phyloP scores from a whole-genome alignment of 1,140 invertebrate genomes.

The Papilio machaon region DNA sequence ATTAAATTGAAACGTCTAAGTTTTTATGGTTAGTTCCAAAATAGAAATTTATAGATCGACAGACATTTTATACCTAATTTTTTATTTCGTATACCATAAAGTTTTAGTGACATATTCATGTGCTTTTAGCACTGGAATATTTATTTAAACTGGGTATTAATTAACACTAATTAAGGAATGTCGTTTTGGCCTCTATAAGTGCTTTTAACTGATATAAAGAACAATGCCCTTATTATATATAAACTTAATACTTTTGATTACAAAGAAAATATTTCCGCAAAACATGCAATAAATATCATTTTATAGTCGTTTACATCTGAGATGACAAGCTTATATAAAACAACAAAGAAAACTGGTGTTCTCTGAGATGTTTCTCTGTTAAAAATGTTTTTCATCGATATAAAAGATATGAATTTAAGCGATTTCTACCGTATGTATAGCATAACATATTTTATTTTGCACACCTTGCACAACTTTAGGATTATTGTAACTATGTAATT shows the following conservation, averaged over 20 bases:
- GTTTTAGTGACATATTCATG: no score
- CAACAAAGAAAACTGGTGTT: neutral
- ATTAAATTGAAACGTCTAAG: no score
- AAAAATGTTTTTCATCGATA: neutral
- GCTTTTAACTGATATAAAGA: neutral
- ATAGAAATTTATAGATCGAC: no score
- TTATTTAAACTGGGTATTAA: no score
- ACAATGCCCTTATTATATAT: neutral
- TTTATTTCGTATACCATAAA: no score
- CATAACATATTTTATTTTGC: no score
- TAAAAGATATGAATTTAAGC: no score
- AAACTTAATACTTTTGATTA: neutral
- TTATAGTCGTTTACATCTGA: neutral
- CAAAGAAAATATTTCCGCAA: slow-evolving; percentile 1
- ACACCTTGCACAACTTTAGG: no score
- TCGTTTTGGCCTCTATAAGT: neutral
- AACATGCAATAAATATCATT: neutral
- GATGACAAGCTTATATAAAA: slow-evolving; percentile 6
- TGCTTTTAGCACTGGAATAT: no score
- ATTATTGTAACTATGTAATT: no score
- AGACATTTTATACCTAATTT: no score
- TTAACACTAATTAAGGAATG: neutral
- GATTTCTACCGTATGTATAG: neutral
- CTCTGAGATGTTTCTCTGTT: neutral
- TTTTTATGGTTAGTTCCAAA: no score